Evolutionary conservation across 2,888 invertebrate genomes (phyloP).

Genomic region (Augochlorella aurata): DNA sequence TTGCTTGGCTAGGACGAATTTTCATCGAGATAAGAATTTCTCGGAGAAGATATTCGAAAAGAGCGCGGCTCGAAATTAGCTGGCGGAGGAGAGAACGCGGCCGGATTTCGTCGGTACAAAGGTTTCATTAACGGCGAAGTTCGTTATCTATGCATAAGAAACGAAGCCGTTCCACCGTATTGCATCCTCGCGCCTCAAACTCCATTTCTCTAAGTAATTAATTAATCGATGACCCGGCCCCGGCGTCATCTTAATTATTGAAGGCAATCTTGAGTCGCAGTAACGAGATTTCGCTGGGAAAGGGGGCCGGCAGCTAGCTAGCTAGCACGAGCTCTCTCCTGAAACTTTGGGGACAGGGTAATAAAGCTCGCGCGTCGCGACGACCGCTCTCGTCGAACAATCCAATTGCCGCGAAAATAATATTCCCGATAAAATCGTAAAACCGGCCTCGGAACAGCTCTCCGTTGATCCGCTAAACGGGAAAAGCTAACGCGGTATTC

Average conservation of each 20-base stretch:
- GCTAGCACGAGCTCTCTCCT: not conserved
- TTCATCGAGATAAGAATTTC: too few relatives aligned
- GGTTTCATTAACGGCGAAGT: constrained; percentile 4
- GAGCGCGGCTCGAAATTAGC: too few relatives aligned
- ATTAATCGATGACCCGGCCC: constrained; percentile 11
- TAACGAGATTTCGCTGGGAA: constrained; percentile 5
- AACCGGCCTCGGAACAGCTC: not conserved
- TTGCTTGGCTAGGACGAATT: too few relatives aligned
- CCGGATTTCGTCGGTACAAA: not conserved
- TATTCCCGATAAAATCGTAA: not conserved
- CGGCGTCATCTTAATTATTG: constrained; percentile 8
- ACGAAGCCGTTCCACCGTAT: constrained; percentile 2
- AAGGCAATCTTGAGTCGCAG: constrained; percentile 6
- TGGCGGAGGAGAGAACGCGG: too few relatives aligned
- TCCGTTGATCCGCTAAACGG: not conserved
- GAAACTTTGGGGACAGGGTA: not conserved
- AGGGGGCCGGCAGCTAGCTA: not conserved
- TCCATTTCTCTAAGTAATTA: constrained; percentile 7
- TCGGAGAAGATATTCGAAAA: too few relatives aligned
- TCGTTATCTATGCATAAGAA: constrained; percentile 10
- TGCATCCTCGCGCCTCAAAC: constrained; percentile 2
- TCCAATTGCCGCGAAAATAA: not conserved
- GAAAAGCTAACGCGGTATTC: not conserved
- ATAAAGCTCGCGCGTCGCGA: not conserved
- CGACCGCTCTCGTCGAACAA: not conserved